A percentile compares a stretch with the other conserved stretches of the same genome.
phyloP scores from a whole-genome alignment of 2,113 vertebrate species.

The Oryctolagus cuniculus region DNA sequence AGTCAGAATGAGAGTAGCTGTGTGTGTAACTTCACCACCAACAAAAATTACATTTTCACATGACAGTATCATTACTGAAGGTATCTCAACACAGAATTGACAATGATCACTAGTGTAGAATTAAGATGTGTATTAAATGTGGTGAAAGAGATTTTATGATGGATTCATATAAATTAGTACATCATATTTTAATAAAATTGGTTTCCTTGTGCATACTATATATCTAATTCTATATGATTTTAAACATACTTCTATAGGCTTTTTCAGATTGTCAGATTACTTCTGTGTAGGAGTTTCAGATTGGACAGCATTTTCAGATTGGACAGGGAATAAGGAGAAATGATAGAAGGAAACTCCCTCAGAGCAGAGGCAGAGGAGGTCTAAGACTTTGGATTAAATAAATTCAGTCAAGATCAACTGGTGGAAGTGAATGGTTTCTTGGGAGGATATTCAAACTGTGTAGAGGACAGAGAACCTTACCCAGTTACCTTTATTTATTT shows the following conservation, averaged over 20 bases:
- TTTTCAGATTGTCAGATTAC: background rate
- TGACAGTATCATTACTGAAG: background rate
- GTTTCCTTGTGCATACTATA: background rate
- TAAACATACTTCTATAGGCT: background rate
- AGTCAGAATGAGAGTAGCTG: background rate
- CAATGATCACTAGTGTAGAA: background rate
- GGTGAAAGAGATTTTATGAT: background rate
- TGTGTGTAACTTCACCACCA: background rate
- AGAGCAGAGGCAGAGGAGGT: background rate
- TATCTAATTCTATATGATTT: background rate
- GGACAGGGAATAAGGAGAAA: conserved; percentile 17
- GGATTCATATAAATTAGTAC: background rate
- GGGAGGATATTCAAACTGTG: background rate
- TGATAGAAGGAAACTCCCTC: background rate
- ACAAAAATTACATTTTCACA: conserved; percentile 10
- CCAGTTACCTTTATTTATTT: conserved; percentile 39
- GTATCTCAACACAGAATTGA: conserved; percentile 15
- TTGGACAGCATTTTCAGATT: background rate
- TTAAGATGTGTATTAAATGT: conserved; percentile 27
- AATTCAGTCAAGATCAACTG: conserved; percentile 39
- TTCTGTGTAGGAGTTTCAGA: background rate
- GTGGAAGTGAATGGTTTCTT: conserved; percentile 45
- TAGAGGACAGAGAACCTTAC: background rate
- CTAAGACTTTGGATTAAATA: conserved; percentile 7
- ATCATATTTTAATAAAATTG: conserved; percentile 12